These are phyloP conservation scores for Theretra japonica DNA, from an alignment of 2,888 invertebrate species.

Conservation along the genomic window DNA sequence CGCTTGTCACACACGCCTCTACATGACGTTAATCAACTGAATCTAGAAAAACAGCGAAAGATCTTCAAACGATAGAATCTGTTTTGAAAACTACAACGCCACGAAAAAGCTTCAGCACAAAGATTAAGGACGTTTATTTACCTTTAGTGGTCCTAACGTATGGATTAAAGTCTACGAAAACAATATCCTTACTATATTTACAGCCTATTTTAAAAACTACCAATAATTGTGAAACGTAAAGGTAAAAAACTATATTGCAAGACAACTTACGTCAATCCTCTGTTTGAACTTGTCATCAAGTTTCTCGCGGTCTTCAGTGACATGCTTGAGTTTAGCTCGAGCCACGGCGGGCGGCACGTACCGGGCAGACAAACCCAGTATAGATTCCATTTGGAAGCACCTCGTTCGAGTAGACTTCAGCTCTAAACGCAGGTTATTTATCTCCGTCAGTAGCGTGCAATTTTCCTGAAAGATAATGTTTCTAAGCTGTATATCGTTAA, in stretches of 20 bases:
- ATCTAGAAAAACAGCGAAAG: too few relatives aligned
- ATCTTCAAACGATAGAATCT: too few relatives aligned
- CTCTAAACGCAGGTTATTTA: slow-evolving; percentile 89
- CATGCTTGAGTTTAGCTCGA: slow-evolving; percentile 86
- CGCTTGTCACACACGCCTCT: too few relatives aligned
- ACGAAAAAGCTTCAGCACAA: too few relatives aligned
- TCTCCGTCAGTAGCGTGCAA: slow-evolving; percentile 89
- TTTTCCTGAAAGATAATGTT: slow-evolving; percentile 85
- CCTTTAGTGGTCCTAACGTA: too few relatives aligned
- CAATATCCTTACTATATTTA: too few relatives aligned
- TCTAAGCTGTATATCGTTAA: too few relatives aligned
- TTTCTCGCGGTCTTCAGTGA: slow-evolving; percentile 85
- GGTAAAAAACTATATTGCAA: slow-evolving; percentile 5
- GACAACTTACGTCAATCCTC: slow-evolving; percentile 69
- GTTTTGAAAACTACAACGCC: too few relatives aligned
- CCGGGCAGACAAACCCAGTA: slow-evolving; percentile 86
- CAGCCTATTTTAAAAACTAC: too few relatives aligned
- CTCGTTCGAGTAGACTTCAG: slow-evolving; percentile 87
- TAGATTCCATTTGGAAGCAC: slow-evolving; percentile 89
- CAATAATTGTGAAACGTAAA: not conserved
- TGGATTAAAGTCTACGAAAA: too few relatives aligned
- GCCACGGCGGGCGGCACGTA: slow-evolving; percentile 85
- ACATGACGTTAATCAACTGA: too few relatives aligned
- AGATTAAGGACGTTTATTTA: too few relatives aligned
- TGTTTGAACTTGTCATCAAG: slow-evolving; percentile 83